Conservation (phyloP, 2,113 vertebrate genomes). For the Laterallus jamaicensis region DNA sequence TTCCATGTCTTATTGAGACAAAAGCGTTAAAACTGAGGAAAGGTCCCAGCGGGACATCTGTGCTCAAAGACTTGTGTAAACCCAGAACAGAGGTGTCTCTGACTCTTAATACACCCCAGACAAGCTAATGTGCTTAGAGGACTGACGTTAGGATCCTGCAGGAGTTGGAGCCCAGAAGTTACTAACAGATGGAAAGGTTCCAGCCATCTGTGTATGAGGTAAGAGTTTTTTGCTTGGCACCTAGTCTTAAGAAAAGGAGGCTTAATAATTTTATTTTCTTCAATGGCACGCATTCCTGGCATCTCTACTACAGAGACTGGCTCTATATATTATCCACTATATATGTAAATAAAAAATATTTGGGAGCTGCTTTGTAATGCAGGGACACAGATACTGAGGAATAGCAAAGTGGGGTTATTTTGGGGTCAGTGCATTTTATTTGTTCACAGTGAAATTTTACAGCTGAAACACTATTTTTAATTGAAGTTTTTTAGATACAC, state of each 20-base stretch:
- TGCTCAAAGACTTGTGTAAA: not conserved
- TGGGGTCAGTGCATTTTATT: not conserved
- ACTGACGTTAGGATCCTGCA: not conserved
- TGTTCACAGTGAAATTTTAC: not conserved
- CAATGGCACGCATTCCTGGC: not conserved
- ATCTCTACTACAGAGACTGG: not conserved
- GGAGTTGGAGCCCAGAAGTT: not conserved
- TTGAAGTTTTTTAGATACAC: not conserved
- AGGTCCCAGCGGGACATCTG: not conserved
- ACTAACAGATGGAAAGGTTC: not conserved
- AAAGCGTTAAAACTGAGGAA: not conserved
- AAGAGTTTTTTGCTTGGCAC: not conserved
- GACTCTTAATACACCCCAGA: not conserved
- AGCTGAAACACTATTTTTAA: not conserved
- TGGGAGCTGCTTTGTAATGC: not conserved
- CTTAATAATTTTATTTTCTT: slow-evolving; percentile 7
- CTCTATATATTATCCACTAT: not conserved
- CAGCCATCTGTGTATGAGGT: not conserved
- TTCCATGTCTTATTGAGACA: not conserved
- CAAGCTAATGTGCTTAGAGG: not conserved
- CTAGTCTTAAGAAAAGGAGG: not conserved
- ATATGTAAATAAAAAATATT: not conserved
- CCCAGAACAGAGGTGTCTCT: not conserved
- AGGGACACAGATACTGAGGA: not conserved
- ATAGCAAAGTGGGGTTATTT: not conserved